phyloP scores from a whole-genome alignment of 2,113 vertebrate species.

The Ptilonorhynchus violaceus region DNA sequence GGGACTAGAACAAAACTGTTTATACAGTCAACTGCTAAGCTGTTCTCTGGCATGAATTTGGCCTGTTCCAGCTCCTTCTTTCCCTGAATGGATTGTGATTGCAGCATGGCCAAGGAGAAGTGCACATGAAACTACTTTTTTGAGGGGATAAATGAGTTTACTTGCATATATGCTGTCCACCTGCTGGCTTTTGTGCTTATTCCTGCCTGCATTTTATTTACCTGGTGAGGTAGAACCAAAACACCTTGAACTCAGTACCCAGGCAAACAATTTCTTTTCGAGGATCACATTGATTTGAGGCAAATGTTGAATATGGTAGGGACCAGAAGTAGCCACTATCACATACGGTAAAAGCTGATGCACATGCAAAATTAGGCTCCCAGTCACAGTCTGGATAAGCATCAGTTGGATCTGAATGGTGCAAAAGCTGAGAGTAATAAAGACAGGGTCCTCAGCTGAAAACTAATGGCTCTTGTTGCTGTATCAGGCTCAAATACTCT shows the following conservation, averaged over 20 bases:
- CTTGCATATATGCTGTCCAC: background rate
- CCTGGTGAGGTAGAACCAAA: background rate
- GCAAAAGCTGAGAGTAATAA: background rate
- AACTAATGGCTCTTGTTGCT: background rate
- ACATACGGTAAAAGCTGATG: background rate
- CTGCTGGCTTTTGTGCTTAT: background rate
- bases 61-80: background rate
- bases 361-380: background rate
- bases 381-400: background rate
- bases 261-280: background rate
- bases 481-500: background rate
- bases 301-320: background rate
- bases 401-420: background rate
- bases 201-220: background rate
- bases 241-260: background rate
- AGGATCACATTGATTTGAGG: background rate
- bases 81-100: background rate
- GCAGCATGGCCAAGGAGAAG: background rate
- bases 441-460: background rate
- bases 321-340: background rate
- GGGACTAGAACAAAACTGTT: slow-evolving; percentile 44
- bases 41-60: slow-evolving; percentile 9
- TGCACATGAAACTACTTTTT: background rate
- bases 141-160: background rate
- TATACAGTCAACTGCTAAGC: slow-evolving; percentile 20